Percentiles rank a stretch among this genome's conserved stretches.
phyloP scores from a whole-genome alignment of 2,888 invertebrate species.

The Frankliniella intonsa region DNA sequence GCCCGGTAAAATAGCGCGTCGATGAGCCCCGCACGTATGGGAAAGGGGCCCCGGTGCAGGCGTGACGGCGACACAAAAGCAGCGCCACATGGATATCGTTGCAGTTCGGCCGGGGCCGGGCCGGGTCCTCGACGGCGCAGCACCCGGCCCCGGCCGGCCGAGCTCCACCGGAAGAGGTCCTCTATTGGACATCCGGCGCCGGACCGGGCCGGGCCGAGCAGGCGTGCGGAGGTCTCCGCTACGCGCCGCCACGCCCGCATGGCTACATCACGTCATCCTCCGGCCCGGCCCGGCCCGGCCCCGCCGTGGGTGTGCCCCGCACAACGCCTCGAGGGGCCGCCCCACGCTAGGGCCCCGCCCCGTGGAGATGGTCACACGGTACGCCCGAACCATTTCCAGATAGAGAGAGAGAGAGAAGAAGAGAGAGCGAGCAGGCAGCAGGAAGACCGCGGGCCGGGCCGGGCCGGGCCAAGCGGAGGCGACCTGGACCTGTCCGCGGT shows the following conservation, averaged over 20 bases:
- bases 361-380: background rate
- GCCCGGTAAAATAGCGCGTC: constrained; percentile 7
- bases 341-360: background rate
- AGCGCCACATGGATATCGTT: background rate
- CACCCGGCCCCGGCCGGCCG: background rate
- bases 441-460: background rate
- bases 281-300: background rate
- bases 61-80: background rate
- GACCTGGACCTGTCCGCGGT: too few relatives aligned
- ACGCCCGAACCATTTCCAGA: constrained; percentile 25
- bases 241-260: background rate
- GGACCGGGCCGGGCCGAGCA: background rate
- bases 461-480: background rate
- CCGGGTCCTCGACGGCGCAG: background rate
- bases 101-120: background rate
- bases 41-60: background rate
- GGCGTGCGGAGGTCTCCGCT: background rate
- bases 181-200: constrained; percentile 23
- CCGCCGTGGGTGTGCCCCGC: background rate
- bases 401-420: background rate
- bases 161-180: background rate
- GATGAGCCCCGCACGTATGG: background rate
- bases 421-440: background rate
- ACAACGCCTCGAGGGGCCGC: background rate
- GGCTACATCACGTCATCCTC: constrained; percentile 8